phyloP scores from a whole-genome alignment of 2,113 vertebrate species.

The Stigmatopora nigra region DNA sequence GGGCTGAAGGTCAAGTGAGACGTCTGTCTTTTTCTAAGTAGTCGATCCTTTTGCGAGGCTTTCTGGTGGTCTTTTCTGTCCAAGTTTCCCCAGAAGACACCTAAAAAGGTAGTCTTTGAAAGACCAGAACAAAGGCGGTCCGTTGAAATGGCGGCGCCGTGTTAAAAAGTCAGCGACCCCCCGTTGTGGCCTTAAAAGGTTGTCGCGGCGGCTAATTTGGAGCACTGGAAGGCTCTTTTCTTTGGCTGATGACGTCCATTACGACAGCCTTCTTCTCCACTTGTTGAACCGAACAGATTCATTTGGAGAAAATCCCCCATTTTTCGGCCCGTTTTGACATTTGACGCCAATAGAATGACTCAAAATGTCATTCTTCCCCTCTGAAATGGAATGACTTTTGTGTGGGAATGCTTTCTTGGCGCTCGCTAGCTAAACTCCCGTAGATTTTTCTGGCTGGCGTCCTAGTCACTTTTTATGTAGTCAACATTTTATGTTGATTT shows the following conservation, averaged over 20 bases:
- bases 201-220: background rate
- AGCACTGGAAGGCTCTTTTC: background rate
- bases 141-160: background rate
- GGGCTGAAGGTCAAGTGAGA: constrained; percentile 5
- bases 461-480: too few species aligned
- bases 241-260: background rate
- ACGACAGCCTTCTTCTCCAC: background rate
- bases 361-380: background rate
- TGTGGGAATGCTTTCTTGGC: too few species aligned
- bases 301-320: background rate
- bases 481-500: too few species aligned
- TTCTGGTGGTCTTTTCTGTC: background rate
- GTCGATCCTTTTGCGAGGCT: background rate
- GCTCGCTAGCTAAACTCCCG: too few species aligned
- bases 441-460: too few species aligned
- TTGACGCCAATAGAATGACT: background rate
- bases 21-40: background rate
- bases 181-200: background rate
- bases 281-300: background rate
- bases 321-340: background rate
- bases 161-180: background rate
- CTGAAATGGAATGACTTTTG: background rate
- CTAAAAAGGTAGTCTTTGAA: background rate
- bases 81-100: background rate
- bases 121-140: background rate